Evolutionary conservation across 2,113 vertebrate genomes (phyloP).

Genomic region (Diphyllodes magnificus): DNA sequence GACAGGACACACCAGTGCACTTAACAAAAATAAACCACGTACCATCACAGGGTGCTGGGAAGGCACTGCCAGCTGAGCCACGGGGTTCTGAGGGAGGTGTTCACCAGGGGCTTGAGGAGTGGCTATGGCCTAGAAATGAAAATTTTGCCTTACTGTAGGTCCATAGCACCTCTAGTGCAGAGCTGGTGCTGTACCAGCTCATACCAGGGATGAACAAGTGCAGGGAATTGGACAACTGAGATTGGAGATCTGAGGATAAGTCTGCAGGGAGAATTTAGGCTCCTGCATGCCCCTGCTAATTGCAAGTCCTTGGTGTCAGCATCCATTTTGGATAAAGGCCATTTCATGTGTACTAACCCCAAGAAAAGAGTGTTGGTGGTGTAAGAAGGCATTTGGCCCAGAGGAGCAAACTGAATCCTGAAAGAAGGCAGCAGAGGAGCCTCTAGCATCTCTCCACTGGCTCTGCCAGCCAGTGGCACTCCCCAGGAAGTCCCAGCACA

Average conservation of each 20-base stretch:
- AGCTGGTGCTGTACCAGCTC: not conserved
- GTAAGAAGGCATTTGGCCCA: not conserved
- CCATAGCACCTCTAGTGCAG: not conserved
- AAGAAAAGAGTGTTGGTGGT: fast-evolving
- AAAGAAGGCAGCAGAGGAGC: not conserved
- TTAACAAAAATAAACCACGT: conserved; percentile 23
- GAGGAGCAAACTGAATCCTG: not conserved
- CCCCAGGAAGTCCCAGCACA: not conserved
- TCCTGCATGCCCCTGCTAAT: not conserved
- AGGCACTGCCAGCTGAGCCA: conserved; percentile 72
- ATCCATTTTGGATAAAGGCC: not conserved
- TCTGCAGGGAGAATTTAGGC: not conserved
- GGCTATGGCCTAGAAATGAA: conserved; percentile 70
- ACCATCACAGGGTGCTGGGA: conserved; percentile 80
- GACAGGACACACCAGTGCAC: not conserved
- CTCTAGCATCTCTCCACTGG: not conserved
- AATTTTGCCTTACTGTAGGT: conserved; percentile 19
- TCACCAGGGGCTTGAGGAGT: conserved; percentile 76
- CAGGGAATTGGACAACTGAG: not conserved
- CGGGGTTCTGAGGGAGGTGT: conserved; percentile 68
- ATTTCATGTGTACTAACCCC: fast-evolving
- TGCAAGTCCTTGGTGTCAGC: not conserved
- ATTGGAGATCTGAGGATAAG: not conserved
- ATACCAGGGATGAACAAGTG: not conserved
- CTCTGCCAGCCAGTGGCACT: not conserved